These are phyloP conservation scores for Zele albiditarsus DNA, from an alignment of 2,888 invertebrate species.

Conservation along the genomic window DNA sequence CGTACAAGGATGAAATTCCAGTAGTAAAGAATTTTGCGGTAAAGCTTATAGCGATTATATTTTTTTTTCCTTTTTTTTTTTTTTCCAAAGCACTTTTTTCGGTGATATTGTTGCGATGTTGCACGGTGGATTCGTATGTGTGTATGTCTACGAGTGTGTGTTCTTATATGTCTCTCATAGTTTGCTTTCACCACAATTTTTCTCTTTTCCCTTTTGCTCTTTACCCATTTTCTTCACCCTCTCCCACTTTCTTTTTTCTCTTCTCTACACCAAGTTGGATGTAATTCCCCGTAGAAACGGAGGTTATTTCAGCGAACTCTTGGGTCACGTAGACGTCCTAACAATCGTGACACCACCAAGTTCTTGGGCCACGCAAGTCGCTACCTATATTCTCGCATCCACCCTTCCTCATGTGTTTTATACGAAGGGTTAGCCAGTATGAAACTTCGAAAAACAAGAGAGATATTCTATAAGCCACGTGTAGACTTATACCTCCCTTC, in stretches of 20 bases:
- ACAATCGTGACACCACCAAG: constrained; percentile 62
- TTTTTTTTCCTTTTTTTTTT: neutral
- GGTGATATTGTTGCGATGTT: constrained; percentile 15
- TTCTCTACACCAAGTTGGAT: constrained; percentile 50
- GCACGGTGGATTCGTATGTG: neutral
- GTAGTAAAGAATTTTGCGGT: constrained; percentile 14
- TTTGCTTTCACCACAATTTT: constrained; percentile 29
- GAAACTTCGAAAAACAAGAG: constrained; percentile 52
- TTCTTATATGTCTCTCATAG: constrained; percentile 12
- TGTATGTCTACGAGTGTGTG: neutral
- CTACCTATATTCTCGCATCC: neutral
- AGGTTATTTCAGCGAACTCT: constrained; percentile 62
- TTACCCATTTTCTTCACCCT: constrained; percentile 19
- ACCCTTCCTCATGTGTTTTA: constrained; percentile 49
- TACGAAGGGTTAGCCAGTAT: constrained; percentile 61
- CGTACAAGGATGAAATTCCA: constrained; percentile 17
- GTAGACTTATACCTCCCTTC: constrained; percentile 33
- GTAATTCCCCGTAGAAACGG: constrained; percentile 66
- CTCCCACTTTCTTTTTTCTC: neutral
- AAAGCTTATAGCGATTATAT: constrained; percentile 13
- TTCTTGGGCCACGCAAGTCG: constrained; percentile 37
- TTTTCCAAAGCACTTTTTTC: constrained; percentile 4
- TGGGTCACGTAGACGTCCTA: constrained; percentile 66
- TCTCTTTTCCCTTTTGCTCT: constrained; percentile 30
- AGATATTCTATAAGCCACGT: constrained; percentile 50